Percentiles rank a stretch among this genome's conserved stretches.
phyloP scores from a whole-genome alignment of 2,888 invertebrate species.

The Andrena bicolor region DNA sequence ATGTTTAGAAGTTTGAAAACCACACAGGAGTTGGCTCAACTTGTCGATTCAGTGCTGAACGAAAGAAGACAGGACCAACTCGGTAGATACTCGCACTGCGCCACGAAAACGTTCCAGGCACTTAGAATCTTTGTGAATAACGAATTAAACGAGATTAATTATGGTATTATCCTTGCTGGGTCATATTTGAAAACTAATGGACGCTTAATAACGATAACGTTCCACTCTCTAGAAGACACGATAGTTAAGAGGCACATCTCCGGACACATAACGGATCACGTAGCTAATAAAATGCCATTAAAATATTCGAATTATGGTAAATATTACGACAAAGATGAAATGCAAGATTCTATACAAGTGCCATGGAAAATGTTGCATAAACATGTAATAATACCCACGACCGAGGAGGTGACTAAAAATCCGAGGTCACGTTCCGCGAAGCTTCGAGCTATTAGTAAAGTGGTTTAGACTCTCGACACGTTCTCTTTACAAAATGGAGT shows the following conservation, averaged over 20 bases:
- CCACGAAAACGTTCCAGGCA: conserved; percentile 97
- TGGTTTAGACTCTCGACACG: conserved; percentile 84
- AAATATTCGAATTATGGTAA: conserved; percentile 89
- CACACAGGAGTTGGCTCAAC: conserved; percentile 92
- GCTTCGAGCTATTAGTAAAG: conserved; percentile 92
- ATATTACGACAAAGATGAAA: conserved; percentile 87
- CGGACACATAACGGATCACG: conserved; percentile 91
- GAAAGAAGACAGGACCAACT: conserved; percentile 89
- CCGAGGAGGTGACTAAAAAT: conserved; percentile 91
- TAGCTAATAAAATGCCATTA: conserved; percentile 90
- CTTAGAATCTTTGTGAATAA: conserved; percentile 98
- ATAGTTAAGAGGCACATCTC: conserved; percentile 95
- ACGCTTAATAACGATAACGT: conserved; percentile 92
- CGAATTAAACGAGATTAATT: conserved; percentile 97
- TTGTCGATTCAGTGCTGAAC: conserved; percentile 89
- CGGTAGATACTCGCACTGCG: conserved; percentile 91
- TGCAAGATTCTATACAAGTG: conserved; percentile 88
- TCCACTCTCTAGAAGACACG: conserved; percentile 97
- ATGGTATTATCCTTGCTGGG: conserved; percentile 92
- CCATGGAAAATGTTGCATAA: conserved; percentile 93
- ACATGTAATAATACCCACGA: conserved; percentile 91
- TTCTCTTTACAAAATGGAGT: conserved; percentile 16
- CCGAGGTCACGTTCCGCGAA: conserved; percentile 96
- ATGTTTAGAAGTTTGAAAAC: conserved; percentile 91
- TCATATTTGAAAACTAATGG: conserved; percentile 92